Conservation (phyloP, 2,888 invertebrate species). For the Galerucella nymphaeae region DNA sequence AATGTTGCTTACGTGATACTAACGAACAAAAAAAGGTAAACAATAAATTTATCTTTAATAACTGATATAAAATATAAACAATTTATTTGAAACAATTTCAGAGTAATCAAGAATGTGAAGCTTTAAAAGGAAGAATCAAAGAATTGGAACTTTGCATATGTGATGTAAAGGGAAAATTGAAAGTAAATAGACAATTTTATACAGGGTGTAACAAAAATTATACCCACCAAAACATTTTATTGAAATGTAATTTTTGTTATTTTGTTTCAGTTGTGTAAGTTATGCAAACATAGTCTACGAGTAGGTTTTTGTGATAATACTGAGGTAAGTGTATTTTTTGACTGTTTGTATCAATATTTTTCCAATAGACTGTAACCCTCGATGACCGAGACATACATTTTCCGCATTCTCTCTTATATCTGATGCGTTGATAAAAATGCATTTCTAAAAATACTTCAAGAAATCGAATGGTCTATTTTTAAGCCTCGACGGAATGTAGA, state of each 20-base stretch:
- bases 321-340: slow-evolving; percentile 41
- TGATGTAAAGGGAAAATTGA: slow-evolving; percentile 19
- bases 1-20: slow-evolving; percentile 3
- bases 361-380: not conserved
- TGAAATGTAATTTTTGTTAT: not conserved
- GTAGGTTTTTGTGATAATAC: slow-evolving; percentile 48
- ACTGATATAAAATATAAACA: not conserved
- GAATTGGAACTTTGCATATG: slow-evolving; percentile 5
- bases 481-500: slow-evolving; percentile 3
- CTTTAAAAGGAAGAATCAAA: slow-evolving; percentile 10
- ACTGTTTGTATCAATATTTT: not conserved
- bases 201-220: too few relatives aligned
- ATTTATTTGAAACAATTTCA: not conserved
- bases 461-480: slow-evolving; percentile 26
- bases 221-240: too few relatives aligned
- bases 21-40: slow-evolving; percentile 9
- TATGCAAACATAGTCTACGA: slow-evolving; percentile 47
- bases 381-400: slow-evolving; percentile 14
- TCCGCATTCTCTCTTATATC: not conserved
- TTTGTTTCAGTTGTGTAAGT: slow-evolving; percentile 49
- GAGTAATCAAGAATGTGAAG: not conserved
- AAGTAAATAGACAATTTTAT: slow-evolving; percentile 10
- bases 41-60: not conserved
- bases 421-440: not conserved
- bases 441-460: slow-evolving; percentile 24